Base-by-base conservation (phyloP, 1,140 invertebrate species). In the Thereuonema tuberculata region DNA sequence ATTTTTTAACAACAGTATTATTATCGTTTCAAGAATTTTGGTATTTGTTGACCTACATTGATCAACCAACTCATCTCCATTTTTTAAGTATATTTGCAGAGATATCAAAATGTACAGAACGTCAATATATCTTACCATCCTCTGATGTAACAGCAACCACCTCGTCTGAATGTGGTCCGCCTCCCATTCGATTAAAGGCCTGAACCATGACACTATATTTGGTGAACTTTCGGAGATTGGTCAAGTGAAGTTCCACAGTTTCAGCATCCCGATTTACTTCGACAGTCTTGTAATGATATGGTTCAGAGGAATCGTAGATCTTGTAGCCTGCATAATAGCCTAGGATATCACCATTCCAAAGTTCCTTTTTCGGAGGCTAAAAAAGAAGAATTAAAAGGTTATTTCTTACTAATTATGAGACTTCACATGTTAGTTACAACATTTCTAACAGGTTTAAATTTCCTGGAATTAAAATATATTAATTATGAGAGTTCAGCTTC, bases 251-350 rank as follows among this genome's bases (percentile, higher is more conserved):
- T 25, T 47, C 9, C 29, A 2, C 24, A 3, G 2, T 47, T 14
- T 20, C 25, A 12, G 9, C 27, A 3, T 9, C 5, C 17, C 9
- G 3, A 3, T 3, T 57, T 21, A 25, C 17, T 17, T 37, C 25
- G n/a, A 57, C 26, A 2, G 26, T 37, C 21, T 37, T 43, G 31
- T 37, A 47, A 9, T 20, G 43, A 37, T 31, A 43, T 21, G 56
- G 29, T n/a, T 57, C 56, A 14, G 31, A 5, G 2, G 56, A 31
- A n/a, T 25, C 56, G 25, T 20, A 57, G 2, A n/a, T 21, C 21
- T 87, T 85, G 75, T 91, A 94, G 53, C 92, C 91, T 5, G 96
- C 84, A 69, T 95, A 91, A 71, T 95, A 97, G 21, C 93, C 93
- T 1, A 91, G 78, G 63, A 96, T 82, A 64, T 88, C 85, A 15